Evolutionary conservation across 2,113 vertebrate species (phyloP), one percentile per base, ranked within the genome.

Genomic region (Globicephala melas): DNA sequence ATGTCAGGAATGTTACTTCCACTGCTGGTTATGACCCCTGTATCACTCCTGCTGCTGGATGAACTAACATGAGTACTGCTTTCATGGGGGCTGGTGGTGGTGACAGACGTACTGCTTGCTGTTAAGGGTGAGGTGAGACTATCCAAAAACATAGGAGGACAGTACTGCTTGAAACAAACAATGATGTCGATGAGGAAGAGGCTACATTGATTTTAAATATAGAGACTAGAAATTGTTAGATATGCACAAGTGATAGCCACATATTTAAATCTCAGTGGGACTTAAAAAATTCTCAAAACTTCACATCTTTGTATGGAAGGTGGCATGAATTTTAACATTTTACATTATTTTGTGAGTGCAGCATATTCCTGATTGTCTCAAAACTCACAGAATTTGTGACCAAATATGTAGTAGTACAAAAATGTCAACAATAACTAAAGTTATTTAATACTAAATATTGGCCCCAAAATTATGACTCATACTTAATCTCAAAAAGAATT

Each of bases 111-210:
- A 98, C 98, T 99, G 98, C 99, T 98, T 96, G 98, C 99, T 98
- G 99, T 99, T 97, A 99, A 99, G 98, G 99, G 99, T 98, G 99
- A 99, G 84, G 99, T 99, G 98, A 99, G 99, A 99, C 98, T 99
- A 98, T 99, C 99, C 99, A 99, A 99, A 99, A 99, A 99, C 99
- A 99, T 99, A 98, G 99, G 99, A 91, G 99, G 98, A 98, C 99
- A 99, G 99, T 99, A 99, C 99, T 99, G 99, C 99, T 99, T 99
- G 98, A 99, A 99, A 99, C 98, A 99, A 99, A 98, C 98, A 99
- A 99, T 1, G 98, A 92, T 96, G 97, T 74, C 18, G 71, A 98
- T 99, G 98, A 99, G 98, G 98, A 98, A 95, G 94, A 98, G 98
- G 98, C 98, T 97, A 98, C 89, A 96, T 41, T 94, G 96, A 70